A percentile compares a stretch with the other conserved stretches of the same genome.
phyloP scores from a whole-genome alignment of 2,113 vertebrate genomes.

The Gopherus evgoodei region DNA sequence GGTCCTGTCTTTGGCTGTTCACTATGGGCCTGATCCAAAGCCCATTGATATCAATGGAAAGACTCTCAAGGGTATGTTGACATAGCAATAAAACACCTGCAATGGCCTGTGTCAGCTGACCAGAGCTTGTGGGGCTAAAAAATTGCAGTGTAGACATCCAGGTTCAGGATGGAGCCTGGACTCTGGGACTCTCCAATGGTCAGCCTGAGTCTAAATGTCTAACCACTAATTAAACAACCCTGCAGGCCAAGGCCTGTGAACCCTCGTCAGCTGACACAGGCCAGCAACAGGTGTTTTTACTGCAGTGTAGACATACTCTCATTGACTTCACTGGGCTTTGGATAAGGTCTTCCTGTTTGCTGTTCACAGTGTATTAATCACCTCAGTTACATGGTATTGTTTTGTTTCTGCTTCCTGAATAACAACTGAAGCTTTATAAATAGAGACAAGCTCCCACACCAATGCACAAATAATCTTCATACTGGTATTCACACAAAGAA shows the following conservation, averaged over 20 bases:
- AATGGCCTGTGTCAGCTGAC: background rate
- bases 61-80: background rate
- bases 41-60: rapidly evolving
- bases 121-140: background rate
- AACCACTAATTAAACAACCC: background rate
- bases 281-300: background rate
- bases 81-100: background rate
- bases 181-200: background rate
- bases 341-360: background rate
- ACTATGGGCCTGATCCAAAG: background rate
- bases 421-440: background rate
- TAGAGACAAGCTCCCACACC: background rate
- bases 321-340: background rate
- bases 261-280: background rate
- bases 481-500: background rate
- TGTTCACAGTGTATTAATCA: background rate
- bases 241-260: background rate
- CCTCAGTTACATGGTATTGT: background rate
- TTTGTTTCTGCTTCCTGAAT: slow-evolving; percentile 3
- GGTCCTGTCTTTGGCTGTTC: background rate
- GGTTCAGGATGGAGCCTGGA: background rate
- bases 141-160: background rate
- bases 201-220: background rate
- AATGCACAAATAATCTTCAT: background rate
- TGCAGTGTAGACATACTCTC: background rate